Conservation (phyloP, 2,797 vertebrate species). For the Bovichtus variegatus region DNA sequence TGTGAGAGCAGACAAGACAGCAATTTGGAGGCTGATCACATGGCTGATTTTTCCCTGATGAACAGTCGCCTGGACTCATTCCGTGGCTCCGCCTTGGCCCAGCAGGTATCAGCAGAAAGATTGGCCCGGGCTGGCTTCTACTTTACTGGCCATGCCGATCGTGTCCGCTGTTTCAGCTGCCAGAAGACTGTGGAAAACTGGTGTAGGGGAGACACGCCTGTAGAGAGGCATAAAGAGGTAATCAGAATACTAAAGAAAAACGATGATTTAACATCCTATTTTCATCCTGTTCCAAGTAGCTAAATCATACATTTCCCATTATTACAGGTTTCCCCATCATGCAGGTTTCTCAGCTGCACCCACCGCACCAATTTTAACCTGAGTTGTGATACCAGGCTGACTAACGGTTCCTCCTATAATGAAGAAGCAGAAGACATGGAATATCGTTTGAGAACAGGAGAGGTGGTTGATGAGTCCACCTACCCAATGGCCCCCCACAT, state of each 20-base stretch:
- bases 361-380: constrained; percentile 49
- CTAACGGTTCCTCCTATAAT: constrained; percentile 58
- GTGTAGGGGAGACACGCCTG: constrained; percentile 87
- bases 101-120: constrained; percentile 83
- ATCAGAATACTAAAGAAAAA: neutral
- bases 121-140: constrained; percentile 93
- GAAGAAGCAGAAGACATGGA: constrained; percentile 77
- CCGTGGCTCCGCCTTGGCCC: constrained; percentile 81
- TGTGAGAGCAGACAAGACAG: constrained; percentile 52
- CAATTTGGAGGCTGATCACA: constrained; percentile 70
- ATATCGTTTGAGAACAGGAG: constrained; percentile 90
- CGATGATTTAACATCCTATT: neutral
- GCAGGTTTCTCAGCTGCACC: constrained; percentile 88
- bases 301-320: neutral
- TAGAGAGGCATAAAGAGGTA: constrained; percentile 88
- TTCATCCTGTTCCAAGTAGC: neutral
- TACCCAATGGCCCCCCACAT: constrained; percentile 89
- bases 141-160: constrained; percentile 90
- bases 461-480: constrained; percentile 89
- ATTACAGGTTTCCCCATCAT: constrained; percentile 87
- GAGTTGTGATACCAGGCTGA: neutral
- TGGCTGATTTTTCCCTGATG: constrained; percentile 85
- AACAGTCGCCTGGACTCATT: constrained; percentile 86
- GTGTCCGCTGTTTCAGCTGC: constrained; percentile 94
- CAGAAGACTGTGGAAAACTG: constrained; percentile 88